Evolutionary conservation across 2,888 invertebrate species (phyloP).

Genomic region (Microplitis manilae): DNA sequence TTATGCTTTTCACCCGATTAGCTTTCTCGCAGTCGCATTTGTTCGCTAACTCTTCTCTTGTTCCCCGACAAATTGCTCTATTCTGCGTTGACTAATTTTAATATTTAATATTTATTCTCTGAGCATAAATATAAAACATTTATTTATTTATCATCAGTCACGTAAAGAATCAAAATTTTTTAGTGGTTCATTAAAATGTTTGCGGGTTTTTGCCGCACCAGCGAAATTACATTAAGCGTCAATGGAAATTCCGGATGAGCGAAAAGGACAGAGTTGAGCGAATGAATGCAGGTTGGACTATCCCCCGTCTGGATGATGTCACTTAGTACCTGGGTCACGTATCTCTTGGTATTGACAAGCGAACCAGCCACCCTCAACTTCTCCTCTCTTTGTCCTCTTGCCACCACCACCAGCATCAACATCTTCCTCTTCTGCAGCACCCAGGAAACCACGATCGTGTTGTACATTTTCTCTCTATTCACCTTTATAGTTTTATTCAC

Average conservation of each 20-base stretch:
- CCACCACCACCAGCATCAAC: slow-evolving; percentile 43
- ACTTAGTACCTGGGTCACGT: slow-evolving; percentile 69
- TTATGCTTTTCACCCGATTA: slow-evolving; percentile 66
- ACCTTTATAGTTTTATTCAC: slow-evolving; percentile 21
- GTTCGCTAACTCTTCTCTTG: slow-evolving; percentile 10
- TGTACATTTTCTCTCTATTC: not conserved
- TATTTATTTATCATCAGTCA: slow-evolving; percentile 18
- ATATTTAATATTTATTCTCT: not conserved
- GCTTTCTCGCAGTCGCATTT: slow-evolving; percentile 53
- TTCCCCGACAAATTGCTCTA: not conserved
- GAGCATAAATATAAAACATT: not conserved
- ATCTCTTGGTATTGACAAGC: slow-evolving; percentile 69
- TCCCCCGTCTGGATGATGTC: slow-evolving; percentile 50
- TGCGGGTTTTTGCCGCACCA: not conserved
- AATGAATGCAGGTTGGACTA: not conserved
- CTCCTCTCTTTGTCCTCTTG: slow-evolving; percentile 49
- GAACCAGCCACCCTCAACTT: slow-evolving; percentile 58
- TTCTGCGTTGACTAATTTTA: not conserved
- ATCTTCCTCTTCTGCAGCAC: slow-evolving; percentile 21
- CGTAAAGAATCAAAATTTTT: not conserved
- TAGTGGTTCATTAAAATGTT: not conserved
- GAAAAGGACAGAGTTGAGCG: slow-evolving; percentile 7
- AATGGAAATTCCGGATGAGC: slow-evolving; percentile 25
- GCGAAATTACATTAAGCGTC: not conserved
- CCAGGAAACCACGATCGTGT: not conserved